Evolutionary conservation across 2,888 invertebrate species (phyloP).

Genomic region (Epinotia nisella): DNA sequence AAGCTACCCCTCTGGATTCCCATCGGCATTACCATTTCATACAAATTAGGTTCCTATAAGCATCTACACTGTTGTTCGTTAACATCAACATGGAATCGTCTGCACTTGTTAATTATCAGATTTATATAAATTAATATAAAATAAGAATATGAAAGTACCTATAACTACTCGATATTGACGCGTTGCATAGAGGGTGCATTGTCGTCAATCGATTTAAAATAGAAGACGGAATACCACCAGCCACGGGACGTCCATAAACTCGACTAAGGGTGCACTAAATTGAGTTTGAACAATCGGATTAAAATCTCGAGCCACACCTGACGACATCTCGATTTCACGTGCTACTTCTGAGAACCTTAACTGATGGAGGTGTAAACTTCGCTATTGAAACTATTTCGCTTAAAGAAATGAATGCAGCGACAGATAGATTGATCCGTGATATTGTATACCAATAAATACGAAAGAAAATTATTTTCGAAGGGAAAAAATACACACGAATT

Average conservation of each 20-base stretch:
- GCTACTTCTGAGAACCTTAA: slow-evolving; percentile 68
- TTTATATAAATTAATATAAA: no score
- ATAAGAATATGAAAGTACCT: background rate
- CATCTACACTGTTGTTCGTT: no score
- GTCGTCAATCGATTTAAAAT: slow-evolving; percentile 20
- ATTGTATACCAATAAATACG: slow-evolving; percentile 51
- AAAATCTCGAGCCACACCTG: slow-evolving; percentile 70
- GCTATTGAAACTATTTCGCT: slow-evolving; percentile 65
- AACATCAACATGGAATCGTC: no score
- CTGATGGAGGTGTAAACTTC: slow-evolving; percentile 68
- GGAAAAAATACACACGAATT: slow-evolving; percentile 36
- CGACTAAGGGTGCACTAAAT: slow-evolving; percentile 53
- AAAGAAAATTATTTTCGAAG: slow-evolving; percentile 13
- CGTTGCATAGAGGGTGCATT: background rate
- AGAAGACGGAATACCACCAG: slow-evolving; percentile 27
- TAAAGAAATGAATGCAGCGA: slow-evolving; percentile 61
- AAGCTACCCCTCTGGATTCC: no score
- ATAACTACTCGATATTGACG: background rate
- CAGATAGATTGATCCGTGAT: slow-evolving; percentile 69
- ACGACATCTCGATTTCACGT: slow-evolving; percentile 72
- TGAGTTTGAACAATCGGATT: slow-evolving; percentile 60
- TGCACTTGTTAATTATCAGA: no score
- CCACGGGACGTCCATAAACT: slow-evolving; percentile 45
- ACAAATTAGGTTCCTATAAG: no score
- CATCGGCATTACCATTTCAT: no score